These are phyloP conservation scores for Tenualosa ilisha DNA, from an alignment of 2,797 vertebrate genomes.

Conservation along the genomic window DNA sequence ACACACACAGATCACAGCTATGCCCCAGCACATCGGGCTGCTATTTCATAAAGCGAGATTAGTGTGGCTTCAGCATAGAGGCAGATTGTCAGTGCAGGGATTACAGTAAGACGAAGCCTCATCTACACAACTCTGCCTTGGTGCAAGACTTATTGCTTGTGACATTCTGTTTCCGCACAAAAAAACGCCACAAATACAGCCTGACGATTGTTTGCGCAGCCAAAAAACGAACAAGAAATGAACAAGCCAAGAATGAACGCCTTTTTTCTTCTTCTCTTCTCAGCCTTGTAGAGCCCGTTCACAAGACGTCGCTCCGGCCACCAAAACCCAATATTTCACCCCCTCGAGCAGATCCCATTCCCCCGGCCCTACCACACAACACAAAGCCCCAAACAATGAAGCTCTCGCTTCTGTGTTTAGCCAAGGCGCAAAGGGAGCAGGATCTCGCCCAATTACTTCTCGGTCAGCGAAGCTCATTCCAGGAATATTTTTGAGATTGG, in stretches of 20 bases:
- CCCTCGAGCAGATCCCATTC: constrained; percentile 5
- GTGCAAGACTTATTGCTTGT: not conserved
- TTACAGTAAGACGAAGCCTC: not conserved
- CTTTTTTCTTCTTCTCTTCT: not conserved
- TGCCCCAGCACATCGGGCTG: not conserved
- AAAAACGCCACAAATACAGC: constrained; percentile 24
- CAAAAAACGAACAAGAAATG: not conserved
- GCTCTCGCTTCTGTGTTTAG: not conserved
- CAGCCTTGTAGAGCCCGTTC: not conserved
- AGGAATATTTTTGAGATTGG: constrained; percentile 42
- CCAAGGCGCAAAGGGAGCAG: not conserved
- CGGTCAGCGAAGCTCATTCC: constrained; percentile 41
- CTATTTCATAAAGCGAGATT: not conserved
- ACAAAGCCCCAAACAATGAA: constrained; percentile 29
- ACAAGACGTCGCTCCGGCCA: not conserved
- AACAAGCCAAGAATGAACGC: not conserved
- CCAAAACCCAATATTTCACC: constrained; percentile 10
- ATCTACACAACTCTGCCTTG: not conserved
- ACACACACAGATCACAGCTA: not conserved
- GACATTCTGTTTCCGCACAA: constrained; percentile 20
- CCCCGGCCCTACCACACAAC: constrained; percentile 20
- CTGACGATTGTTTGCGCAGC: constrained; percentile 11
- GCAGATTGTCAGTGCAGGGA: not conserved
- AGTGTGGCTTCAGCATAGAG: not conserved
- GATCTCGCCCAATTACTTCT: constrained; percentile 16